Evolutionary conservation across 2,888 invertebrate species (phyloP).

Genomic region (Lasioglossum leucozonium): DNA sequence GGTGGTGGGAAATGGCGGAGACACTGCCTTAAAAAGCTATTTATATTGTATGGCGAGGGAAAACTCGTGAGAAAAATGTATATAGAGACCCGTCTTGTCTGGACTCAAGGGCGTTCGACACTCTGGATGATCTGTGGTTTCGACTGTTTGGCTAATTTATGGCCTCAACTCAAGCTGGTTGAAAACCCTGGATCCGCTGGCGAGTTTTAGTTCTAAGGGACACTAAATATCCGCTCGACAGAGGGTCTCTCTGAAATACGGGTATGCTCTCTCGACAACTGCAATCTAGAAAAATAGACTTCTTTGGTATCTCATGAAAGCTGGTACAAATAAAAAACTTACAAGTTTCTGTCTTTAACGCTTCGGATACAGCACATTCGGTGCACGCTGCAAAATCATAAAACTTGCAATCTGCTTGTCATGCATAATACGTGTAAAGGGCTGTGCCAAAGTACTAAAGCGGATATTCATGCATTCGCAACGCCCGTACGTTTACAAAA

Average conservation of each 20-base stretch:
- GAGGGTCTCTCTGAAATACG: background rate
- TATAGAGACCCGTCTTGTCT: background rate
- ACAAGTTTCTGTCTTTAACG: background rate
- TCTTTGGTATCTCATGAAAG: background rate
- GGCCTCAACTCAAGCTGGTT: background rate
- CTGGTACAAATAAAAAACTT: too few relatives aligned
- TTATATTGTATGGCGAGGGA: background rate
- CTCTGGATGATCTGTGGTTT: constrained; percentile 6
- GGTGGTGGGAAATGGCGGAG: background rate
- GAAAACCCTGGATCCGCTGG: background rate
- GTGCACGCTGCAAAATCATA: background rate
- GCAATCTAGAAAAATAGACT: background rate
- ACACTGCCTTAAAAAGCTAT: constrained; percentile 1
- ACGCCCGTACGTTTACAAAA: background rate
- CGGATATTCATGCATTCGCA: background rate
- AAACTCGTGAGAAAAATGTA: background rate
- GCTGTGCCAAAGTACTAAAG: background rate
- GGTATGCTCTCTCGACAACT: background rate
- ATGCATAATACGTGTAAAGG: background rate
- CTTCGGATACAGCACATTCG: background rate
- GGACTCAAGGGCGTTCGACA: background rate
- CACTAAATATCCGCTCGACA: background rate
- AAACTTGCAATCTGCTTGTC: background rate
- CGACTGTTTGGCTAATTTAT: background rate
- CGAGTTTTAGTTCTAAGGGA: background rate